Conservation (phyloP, 1,140 invertebrate genomes). For the Halyomorpha halys region DNA sequence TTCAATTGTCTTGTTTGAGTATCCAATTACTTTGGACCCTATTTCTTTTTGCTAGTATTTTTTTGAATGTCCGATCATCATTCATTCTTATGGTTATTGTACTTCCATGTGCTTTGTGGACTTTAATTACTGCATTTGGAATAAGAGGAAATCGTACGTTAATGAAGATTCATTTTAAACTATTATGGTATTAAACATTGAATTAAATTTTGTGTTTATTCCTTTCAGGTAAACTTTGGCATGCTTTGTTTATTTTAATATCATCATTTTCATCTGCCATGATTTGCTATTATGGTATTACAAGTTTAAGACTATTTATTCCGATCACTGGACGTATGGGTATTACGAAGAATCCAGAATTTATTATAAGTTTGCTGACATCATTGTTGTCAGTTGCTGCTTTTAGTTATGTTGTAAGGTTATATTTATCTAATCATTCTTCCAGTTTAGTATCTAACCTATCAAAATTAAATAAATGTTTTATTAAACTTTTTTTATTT, state of each 20-base stretch:
- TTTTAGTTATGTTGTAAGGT: slow-evolving; percentile 5
- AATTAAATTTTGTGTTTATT: too few species aligned
- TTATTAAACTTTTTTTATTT: too few species aligned
- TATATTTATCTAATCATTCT: not conserved
- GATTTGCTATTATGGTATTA: not conserved
- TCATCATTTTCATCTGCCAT: not conserved
- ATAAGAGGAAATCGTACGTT: too few species aligned
- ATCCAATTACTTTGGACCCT: not conserved
- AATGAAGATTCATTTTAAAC: too few species aligned
- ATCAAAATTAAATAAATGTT: too few species aligned
- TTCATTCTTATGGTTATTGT: not conserved
- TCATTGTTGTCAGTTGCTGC: not conserved
- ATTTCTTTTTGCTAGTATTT: not conserved
- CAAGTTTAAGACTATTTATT: not conserved
- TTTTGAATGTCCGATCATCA: slow-evolving; percentile 4
- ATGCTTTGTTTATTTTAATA: not conserved
- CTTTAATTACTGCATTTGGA: not conserved
- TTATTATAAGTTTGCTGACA: not conserved
- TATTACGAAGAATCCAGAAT: slow-evolving; percentile 1
- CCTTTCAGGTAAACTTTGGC: not conserved
- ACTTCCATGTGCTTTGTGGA: not conserved
- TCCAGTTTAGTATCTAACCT: too few species aligned
- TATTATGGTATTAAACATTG: too few species aligned
- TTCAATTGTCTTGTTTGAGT: not conserved
- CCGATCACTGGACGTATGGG: slow-evolving; percentile 4